phyloP scores from a whole-genome alignment of 2,113 vertebrate species.

The Corythornis madagascariensis region DNA sequence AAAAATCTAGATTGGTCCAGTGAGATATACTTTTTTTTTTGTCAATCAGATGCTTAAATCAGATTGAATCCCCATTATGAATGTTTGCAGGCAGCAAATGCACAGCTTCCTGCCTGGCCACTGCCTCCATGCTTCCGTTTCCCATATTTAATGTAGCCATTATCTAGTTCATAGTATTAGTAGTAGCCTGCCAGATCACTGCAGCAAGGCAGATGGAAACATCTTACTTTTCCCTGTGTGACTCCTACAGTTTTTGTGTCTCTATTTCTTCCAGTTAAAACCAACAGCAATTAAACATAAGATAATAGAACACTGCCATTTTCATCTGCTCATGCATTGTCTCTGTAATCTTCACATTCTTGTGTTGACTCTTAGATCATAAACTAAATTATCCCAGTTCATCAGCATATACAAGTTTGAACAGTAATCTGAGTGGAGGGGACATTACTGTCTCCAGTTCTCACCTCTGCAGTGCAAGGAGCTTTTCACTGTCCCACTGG shows the following conservation, averaged over 20 bases:
- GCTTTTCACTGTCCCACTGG: neutral
- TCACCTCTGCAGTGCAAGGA: neutral
- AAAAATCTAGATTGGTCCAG: neutral
- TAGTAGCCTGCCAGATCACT: neutral
- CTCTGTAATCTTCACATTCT: neutral
- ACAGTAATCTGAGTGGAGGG: neutral
- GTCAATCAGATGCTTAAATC: neutral
- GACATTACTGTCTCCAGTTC: neutral
- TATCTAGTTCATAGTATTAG: neutral
- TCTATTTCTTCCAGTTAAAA: conserved; percentile 5
- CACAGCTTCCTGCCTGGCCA: neutral
- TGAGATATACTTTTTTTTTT: neutral
- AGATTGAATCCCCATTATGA: neutral
- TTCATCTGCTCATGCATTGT: neutral
- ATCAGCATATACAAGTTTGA: neutral
- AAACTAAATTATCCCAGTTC: neutral
- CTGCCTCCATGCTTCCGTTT: neutral
- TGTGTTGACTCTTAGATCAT: neutral
- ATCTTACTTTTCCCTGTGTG: neutral
- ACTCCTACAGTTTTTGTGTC: neutral
- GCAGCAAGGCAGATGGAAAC: neutral
- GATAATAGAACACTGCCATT: neutral
- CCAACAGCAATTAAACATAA: neutral
- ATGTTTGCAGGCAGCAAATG: neutral
- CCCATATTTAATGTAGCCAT: neutral